Base-by-base conservation (phyloP, 2,113 vertebrate species). In the Chloroceryle aenea region DNA sequence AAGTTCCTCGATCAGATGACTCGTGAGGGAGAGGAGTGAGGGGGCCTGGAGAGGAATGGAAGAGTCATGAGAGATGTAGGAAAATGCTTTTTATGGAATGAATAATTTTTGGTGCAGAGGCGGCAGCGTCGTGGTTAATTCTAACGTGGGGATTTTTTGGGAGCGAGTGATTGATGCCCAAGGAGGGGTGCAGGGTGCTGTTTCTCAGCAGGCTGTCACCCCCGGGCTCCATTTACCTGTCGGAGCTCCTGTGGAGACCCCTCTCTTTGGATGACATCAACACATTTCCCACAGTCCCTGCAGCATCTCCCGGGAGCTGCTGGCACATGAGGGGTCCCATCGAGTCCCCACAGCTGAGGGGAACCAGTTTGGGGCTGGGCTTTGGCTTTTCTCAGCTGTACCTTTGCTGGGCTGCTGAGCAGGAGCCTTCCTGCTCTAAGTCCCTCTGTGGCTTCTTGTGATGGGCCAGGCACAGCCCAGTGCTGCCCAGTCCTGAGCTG, bases 81-180 rank as follows among this genome's bases (percentile, higher is more conserved):
- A 71, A 88, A 72, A 61, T 29, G 64, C 72, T 96, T 94, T 94
- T 95, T 86, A 21, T 78, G 85, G 93, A 83, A 61, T 45, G 90
- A 90, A 74, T 90, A 43, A 66, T 36, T 95, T 72, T 12, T 85
- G 87, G 38, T 21, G 73, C 1, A 66, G 95, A 90, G 95, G 95
- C 7, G 23, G 85, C 85, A 86, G 55, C 8, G 0, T 50, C 0
- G 0, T 52, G 52, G 84, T 92, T 90, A 20, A 59, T 48, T 84
- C 79, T 61, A 75, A 86, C 71, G 4, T 64, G 68, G 68, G 55
- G 50, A 6, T 85, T 94, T 72, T 76, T 36, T 29, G 88, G 90
- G 61, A 74, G 18, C 1, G 17, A 0, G 0, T 93, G 95, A 96
- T 27, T 86, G 95, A 84, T 0, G 1, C 75, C 64, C 88, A 34